Conservation (phyloP, 2,113 vertebrate species). For the Sterna hirundo region DNA sequence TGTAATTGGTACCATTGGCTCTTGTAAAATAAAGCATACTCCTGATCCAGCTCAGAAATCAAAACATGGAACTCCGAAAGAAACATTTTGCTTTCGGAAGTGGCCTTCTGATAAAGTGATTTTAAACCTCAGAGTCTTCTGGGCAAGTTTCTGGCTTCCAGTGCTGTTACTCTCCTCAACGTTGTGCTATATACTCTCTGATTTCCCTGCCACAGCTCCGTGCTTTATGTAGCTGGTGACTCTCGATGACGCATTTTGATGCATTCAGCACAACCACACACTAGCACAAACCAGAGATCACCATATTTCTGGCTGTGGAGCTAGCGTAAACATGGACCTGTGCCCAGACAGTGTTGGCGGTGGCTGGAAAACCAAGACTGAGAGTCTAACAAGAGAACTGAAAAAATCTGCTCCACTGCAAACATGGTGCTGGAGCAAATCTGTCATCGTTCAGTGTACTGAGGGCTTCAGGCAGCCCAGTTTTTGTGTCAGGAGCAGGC, state of each 20-base stretch:
- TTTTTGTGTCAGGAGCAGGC: background rate
- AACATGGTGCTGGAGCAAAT: background rate
- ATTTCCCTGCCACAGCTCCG: background rate
- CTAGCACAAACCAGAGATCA: slow-evolving; percentile 11
- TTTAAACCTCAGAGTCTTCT: background rate
- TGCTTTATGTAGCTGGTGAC: slow-evolving; percentile 9
- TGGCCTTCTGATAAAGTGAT: background rate
- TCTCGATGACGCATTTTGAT: slow-evolving; percentile 45
- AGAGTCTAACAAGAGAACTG: background rate
- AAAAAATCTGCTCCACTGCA: slow-evolving; percentile 20
- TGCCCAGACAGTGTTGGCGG: slow-evolving; percentile 36
- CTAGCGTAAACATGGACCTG: slow-evolving; percentile 44
- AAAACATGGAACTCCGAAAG: background rate
- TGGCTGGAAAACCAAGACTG: slow-evolving; percentile 33
- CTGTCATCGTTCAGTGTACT: background rate
- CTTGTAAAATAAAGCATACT: slow-evolving; percentile 18
- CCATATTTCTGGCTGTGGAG: slow-evolving; percentile 57
- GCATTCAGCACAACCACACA: slow-evolving; percentile 35
- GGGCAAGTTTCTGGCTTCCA: background rate
- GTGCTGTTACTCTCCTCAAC: background rate
- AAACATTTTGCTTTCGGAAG: background rate
- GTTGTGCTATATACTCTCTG: background rate
- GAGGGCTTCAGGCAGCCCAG: background rate
- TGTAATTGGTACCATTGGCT: slow-evolving; percentile 15
- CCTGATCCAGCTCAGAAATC: background rate